phyloP scores from a whole-genome alignment of 2,113 vertebrate species.

The Callipepla squamata region DNA sequence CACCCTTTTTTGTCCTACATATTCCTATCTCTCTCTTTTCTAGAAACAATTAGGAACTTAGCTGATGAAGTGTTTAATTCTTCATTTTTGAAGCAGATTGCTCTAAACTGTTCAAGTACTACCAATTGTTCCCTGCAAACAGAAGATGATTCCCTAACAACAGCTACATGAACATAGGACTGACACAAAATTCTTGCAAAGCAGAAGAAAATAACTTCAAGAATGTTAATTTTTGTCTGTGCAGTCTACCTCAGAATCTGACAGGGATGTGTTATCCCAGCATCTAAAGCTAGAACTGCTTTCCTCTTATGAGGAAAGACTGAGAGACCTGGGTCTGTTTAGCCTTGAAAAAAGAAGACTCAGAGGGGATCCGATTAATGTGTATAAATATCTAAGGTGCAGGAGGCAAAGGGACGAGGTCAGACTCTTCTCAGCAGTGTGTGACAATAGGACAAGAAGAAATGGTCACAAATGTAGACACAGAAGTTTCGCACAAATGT shows the following conservation, averaged over 20 bases:
- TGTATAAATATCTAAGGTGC: too few species aligned
- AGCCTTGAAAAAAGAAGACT: too few species aligned
- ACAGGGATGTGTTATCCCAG: fast-evolving
- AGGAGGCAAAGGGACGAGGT: too few species aligned
- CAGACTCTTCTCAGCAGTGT: too few species aligned
- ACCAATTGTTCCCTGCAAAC: neutral
- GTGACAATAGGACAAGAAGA: too few species aligned
- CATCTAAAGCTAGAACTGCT: neutral
- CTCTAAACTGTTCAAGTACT: neutral
- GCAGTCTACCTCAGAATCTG: neutral
- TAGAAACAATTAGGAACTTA: neutral
- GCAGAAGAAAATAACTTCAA: neutral
- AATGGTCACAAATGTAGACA: too few species aligned
- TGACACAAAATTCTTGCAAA: neutral
- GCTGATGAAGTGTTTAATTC: neutral
- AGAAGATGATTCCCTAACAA: neutral
- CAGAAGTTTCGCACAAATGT: too few species aligned
- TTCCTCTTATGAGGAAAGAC: too few species aligned
- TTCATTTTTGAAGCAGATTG: neutral
- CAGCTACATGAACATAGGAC: neutral
- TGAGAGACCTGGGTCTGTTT: too few species aligned
- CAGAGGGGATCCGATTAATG: too few species aligned
- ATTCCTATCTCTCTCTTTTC: neutral
- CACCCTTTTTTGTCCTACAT: neutral
- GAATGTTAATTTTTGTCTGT: neutral